Conservation (phyloP, 2,888 invertebrate genomes). For the Linnaemya vulpina region DNA sequence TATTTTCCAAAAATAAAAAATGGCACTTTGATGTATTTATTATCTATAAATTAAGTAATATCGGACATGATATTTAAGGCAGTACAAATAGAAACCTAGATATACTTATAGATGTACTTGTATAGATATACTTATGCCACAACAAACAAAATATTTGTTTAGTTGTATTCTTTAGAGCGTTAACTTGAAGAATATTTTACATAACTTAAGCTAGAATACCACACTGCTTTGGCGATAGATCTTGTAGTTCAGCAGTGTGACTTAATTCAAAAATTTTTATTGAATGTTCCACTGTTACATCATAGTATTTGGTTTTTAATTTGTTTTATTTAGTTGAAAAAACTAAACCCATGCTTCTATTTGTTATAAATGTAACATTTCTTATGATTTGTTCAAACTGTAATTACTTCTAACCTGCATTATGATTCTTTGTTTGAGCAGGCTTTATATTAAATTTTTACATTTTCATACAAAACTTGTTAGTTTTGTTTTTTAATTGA, state of each 20-base stretch:
- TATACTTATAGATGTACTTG: no score
- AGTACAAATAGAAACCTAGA: no score
- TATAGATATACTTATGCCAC: no score
- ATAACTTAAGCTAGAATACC: no score
- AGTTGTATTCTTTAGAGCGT: no score
- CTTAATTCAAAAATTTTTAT: not conserved
- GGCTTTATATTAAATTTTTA: not conserved
- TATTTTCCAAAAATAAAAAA: not conserved
- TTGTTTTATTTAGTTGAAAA: conserved; percentile 4
- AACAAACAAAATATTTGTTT: no score
- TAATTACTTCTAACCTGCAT: conserved; percentile 16
- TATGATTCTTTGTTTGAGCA: conserved; percentile 25
- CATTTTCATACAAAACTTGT: not conserved
- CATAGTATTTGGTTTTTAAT: conserved; percentile 10
- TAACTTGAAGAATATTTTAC: no score
- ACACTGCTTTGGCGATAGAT: no score
- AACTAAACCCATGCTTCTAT: not conserved
- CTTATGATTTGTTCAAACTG: not conserved
- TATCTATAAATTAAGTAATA: no score
- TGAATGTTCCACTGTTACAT: not conserved
- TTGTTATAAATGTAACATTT: not conserved
- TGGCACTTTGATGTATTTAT: no score
- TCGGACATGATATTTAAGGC: no score
- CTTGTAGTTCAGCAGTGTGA: no score
- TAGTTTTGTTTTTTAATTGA: conserved; percentile 24